Evolutionary conservation across 35 echinoderm and acorn worm species (phyloP).

Genomic region (Ptychodera flava): DNA sequence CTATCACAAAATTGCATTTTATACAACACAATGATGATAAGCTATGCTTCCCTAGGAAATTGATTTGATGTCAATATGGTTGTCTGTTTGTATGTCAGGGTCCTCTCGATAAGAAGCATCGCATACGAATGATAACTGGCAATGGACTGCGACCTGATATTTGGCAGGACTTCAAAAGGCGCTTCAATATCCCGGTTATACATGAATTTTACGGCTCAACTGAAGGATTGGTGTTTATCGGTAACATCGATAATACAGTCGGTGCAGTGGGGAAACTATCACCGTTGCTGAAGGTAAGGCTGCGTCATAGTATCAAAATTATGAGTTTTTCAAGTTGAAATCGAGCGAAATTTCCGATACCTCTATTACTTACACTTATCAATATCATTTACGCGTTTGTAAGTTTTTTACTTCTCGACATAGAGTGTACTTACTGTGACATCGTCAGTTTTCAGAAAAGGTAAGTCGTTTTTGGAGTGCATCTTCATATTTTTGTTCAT

Average conservation of each 20-base stretch:
- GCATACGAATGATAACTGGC: constrained; percentile 44
- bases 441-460: too few species aligned
- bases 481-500: too few species aligned
- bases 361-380: too few species aligned
- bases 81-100: constrained; percentile 57
- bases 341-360: too few species aligned
- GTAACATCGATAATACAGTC: constrained; percentile 67
- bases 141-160: constrained; percentile 72
- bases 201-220: constrained; percentile 74
- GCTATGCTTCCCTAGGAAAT: too few species aligned
- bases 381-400: too few species aligned
- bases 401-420: too few species aligned
- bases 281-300: constrained; percentile 54
- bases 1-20: too few species aligned
- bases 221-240: constrained; percentile 49
- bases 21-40: too few species aligned
- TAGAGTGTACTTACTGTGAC: too few species aligned
- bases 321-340: not conserved
- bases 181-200: constrained; percentile 76
- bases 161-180: constrained; percentile 65
- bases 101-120: constrained; percentile 12
- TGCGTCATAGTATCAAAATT: not conserved
- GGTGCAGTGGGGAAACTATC: constrained; percentile 64
- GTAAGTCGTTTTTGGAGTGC: too few species aligned
- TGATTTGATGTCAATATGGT: too few species aligned